These are phyloP conservation scores for Loris lydekkerianus DNA, from an alignment of 2,797 vertebrate species.

Conservation along the genomic window DNA sequence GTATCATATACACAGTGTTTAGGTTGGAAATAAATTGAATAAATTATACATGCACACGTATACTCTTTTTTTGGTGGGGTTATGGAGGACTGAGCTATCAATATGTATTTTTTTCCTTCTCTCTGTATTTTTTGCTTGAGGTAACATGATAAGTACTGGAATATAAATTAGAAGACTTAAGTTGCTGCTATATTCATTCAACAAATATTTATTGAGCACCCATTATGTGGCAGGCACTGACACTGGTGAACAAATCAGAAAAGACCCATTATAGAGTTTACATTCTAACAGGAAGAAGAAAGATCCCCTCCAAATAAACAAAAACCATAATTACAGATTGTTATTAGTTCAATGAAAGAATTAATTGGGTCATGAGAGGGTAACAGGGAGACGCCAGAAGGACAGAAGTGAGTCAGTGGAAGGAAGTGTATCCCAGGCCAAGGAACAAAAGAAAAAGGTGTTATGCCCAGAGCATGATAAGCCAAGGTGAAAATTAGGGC, in stretches of 20 bases:
- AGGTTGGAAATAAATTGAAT: conserved; percentile 42
- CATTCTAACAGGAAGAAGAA: neutral
- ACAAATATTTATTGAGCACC: conserved; percentile 28
- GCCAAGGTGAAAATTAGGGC: neutral
- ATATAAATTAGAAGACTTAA: conserved; percentile 60
- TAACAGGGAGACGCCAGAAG: neutral
- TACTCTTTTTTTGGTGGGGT: neutral
- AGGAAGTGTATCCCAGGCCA: conserved; percentile 13
- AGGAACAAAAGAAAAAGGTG: conserved; percentile 49
- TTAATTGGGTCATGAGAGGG: neutral
- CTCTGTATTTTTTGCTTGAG: conserved; percentile 40
- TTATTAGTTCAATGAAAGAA: conserved; percentile 34
- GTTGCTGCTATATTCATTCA: conserved; percentile 20
- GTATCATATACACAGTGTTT: neutral
- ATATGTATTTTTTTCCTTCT: neutral
- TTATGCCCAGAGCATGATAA: neutral
- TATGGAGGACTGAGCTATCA: neutral
- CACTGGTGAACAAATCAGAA: conserved; percentile 33
- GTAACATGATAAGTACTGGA: conserved; percentile 20
- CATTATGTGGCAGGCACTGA: conserved; percentile 23
- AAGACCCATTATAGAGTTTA: conserved; percentile 12
- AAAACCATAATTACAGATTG: neutral
- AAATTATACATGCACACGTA: neutral
- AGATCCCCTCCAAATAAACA: neutral
- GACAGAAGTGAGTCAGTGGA: neutral